A percentile compares a stretch with the other conserved stretches of the same genome.
Evolutionary conservation across 2,113 vertebrate species (phyloP).

Genomic region (Thalassoma bifasciatum): DNA sequence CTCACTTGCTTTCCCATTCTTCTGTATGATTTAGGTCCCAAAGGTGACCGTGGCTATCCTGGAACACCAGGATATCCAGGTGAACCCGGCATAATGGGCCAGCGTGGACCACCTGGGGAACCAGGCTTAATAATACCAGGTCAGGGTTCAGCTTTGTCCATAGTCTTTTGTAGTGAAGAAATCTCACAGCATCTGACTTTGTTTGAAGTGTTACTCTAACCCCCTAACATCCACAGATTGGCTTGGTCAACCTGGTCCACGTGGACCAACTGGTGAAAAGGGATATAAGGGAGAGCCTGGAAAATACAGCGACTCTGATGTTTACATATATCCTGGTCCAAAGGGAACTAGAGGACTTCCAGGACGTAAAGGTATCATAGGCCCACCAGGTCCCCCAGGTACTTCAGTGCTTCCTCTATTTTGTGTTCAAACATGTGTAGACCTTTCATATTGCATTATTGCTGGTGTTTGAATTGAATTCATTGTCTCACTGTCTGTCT

Average conservation of each 20-base stretch:
- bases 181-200: background rate
- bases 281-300: constrained; percentile 80
- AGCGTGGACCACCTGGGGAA: constrained; percentile 64
- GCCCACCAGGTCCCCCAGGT: constrained; percentile 64
- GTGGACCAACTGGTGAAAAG: constrained; percentile 75
- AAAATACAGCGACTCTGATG: background rate
- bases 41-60: constrained; percentile 64
- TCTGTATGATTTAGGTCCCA: constrained; percentile 54
- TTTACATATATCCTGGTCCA: constrained; percentile 6
- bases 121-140: constrained; percentile 61
- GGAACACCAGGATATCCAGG: constrained; percentile 62
- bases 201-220: background rate
- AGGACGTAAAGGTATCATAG: constrained; percentile 59
- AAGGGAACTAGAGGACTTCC: constrained; percentile 57
- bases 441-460: background rate
- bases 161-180: background rate
- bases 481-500: background rate
- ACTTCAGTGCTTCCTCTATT: background rate
- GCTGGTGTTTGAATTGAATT: constrained; percentile 5
- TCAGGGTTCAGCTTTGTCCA: constrained; percentile 26
- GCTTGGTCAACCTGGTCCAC: constrained; percentile 50
- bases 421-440: background rate
- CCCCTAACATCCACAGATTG: constrained; percentile 10
- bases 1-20: background rate
- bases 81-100: constrained; percentile 67